Percentiles rank a stretch among this genome's conserved stretches.
phyloP scores from a whole-genome alignment of 1,140 invertebrate species.

The Monomorium pharaonis region DNA sequence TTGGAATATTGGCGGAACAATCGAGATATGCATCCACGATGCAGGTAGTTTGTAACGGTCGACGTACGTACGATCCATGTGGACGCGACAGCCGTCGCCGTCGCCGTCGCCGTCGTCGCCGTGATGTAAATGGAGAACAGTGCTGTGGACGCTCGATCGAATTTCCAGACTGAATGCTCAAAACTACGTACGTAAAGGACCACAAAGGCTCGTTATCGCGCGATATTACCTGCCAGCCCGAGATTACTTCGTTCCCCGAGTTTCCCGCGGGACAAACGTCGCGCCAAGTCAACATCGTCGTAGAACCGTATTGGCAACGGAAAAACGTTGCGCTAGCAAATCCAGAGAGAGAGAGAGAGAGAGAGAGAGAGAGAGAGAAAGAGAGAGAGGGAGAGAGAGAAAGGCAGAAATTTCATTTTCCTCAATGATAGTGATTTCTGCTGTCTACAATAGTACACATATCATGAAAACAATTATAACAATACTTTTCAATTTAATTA shows the following conservation, averaged over 20 bases:
- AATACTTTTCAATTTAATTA: not conserved
- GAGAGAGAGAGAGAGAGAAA: not conserved
- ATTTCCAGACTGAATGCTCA: slow-evolving; percentile 65
- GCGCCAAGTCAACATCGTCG: slow-evolving; percentile 1
- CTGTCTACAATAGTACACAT: not conserved
- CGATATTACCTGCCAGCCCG: slow-evolving; percentile 55
- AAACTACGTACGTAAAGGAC: slow-evolving; percentile 56
- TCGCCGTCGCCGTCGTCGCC: not conserved
- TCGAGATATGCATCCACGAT: slow-evolving; percentile 61
- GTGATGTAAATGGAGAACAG: slow-evolving; percentile 58
- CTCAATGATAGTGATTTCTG: not conserved
- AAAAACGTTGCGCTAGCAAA: slow-evolving; percentile 3
- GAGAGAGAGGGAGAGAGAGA: not conserved
- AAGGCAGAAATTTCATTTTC: not conserved
- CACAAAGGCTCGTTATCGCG: slow-evolving; percentile 69
- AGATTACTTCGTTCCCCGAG: slow-evolving; percentile 54
- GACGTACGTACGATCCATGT: slow-evolving; percentile 4
- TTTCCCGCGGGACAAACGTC: slow-evolving; percentile 19
- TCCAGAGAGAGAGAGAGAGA: not conserved
- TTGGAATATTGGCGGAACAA: slow-evolving; percentile 42
- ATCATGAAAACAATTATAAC: not conserved
- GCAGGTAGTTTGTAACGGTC: slow-evolving; percentile 63
- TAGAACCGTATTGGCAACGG: not conserved
- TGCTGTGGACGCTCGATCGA: slow-evolving; percentile 53
- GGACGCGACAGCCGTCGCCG: slow-evolving; percentile 20